Conservation (phyloP, 2,888 invertebrate genomes). For the Abrostola triplasia region DNA sequence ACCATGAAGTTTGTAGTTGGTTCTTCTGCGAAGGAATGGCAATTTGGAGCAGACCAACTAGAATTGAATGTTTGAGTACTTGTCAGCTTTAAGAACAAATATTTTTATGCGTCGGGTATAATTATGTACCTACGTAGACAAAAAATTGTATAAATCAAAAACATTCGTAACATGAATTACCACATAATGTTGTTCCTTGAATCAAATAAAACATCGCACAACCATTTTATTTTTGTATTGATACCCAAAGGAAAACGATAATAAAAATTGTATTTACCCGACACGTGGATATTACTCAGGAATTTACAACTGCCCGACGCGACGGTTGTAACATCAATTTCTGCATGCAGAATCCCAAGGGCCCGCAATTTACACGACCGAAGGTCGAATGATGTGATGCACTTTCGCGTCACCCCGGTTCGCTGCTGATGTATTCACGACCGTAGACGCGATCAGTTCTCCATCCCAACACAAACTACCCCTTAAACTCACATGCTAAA, state of each 20-base stretch:
- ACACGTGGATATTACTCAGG: conserved; percentile 2
- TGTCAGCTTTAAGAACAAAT: too few species aligned
- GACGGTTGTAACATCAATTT: conserved; percentile 24
- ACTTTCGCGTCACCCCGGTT: conserved; percentile 57
- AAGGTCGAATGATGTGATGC: conserved; percentile 59
- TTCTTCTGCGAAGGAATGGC: too few species aligned
- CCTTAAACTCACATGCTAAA: conserved; percentile 47
- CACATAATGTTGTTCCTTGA: too few species aligned
- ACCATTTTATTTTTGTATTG: neutral
- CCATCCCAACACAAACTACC: conserved; percentile 36
- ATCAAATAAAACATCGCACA: too few species aligned
- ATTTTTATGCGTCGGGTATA: too few species aligned
- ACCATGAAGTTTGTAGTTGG: too few species aligned
- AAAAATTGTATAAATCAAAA: too few species aligned
- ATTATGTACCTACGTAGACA: too few species aligned
- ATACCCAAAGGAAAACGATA: neutral
- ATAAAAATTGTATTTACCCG: neutral
- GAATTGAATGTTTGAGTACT: too few species aligned
- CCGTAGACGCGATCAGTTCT: conserved; percentile 43
- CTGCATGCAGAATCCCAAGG: conserved; percentile 31
- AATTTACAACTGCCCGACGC: neutral
- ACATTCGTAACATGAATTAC: too few species aligned
- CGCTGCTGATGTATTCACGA: conserved; percentile 64
- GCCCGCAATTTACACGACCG: conserved; percentile 51
- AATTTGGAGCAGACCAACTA: too few species aligned